Evolutionary conservation across 1,140 invertebrate species (phyloP).

Genomic region (Phenacoccus solenopsis): DNA sequence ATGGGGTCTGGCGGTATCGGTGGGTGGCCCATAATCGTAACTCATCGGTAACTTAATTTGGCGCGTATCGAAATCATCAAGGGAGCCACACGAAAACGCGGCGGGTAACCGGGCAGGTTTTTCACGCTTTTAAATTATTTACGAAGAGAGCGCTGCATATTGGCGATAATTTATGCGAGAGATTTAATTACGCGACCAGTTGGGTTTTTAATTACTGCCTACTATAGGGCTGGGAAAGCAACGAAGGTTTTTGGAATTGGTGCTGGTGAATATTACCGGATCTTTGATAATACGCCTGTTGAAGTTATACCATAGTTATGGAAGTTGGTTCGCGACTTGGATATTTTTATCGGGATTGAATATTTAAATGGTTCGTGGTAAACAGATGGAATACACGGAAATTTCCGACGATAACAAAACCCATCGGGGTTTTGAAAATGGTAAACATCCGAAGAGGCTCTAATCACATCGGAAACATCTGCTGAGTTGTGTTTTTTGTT

Average conservation of each 20-base stretch:
- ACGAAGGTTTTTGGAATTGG: too few species aligned
- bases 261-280: too few species aligned
- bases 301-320: too few species aligned
- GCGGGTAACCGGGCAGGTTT: background rate
- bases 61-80: constrained; percentile 1
- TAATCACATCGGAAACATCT: background rate
- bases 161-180: too few species aligned
- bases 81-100: background rate
- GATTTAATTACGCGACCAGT: too few species aligned
- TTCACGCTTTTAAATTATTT: background rate
- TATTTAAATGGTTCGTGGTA: background rate
- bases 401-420: background rate
- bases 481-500: background rate
- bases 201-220: too few species aligned
- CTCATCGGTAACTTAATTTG: background rate
- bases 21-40: background rate
- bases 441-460: background rate
- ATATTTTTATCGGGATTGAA: background rate
- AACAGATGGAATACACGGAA: background rate
- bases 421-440: background rate
- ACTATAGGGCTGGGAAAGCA: too few species aligned
- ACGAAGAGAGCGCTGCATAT: too few species aligned
- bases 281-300: too few species aligned
- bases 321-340: too few species aligned
- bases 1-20: background rate